Evolutionary conservation across 2,888 invertebrate species (phyloP).

Genomic region (Blastobasis lacticolella): DNA sequence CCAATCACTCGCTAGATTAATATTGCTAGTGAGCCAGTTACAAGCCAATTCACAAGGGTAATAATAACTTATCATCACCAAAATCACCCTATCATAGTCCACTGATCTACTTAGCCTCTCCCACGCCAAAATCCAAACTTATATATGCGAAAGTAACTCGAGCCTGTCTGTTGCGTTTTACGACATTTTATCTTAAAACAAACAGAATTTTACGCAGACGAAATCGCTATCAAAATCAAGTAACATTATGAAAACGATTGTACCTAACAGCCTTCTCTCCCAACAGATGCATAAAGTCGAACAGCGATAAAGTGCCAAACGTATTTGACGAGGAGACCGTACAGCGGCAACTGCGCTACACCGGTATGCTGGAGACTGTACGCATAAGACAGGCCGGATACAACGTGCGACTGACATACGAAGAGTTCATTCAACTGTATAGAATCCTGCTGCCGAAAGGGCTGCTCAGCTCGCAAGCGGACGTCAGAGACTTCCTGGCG

Average conservation of each 20-base stretch:
- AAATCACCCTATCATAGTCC: no score
- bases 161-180: no score
- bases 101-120: no score
- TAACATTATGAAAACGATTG: neutral
- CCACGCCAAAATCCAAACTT: no score
- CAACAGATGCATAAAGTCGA: constrained; percentile 93
- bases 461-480: constrained; percentile 87
- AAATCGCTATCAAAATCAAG: no score
- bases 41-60: no score
- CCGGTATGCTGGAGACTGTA: constrained; percentile 97
- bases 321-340: constrained; percentile 95
- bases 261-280: neutral
- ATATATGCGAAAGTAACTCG: no score
- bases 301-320: constrained; percentile 93
- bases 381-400: constrained; percentile 96
- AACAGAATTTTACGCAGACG: no score
- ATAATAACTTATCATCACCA: no score
- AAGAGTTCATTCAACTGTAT: constrained; percentile 95
- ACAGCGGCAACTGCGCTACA: constrained; percentile 89
- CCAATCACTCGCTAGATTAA: no score
- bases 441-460: constrained; percentile 93
- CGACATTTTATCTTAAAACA: no score
- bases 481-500: constrained; percentile 88
- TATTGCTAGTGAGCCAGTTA: no score
- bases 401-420: constrained; percentile 93